Base-by-base conservation (phyloP, 2,888 invertebrate genomes). In the Agapetus fuscipes region DNA sequence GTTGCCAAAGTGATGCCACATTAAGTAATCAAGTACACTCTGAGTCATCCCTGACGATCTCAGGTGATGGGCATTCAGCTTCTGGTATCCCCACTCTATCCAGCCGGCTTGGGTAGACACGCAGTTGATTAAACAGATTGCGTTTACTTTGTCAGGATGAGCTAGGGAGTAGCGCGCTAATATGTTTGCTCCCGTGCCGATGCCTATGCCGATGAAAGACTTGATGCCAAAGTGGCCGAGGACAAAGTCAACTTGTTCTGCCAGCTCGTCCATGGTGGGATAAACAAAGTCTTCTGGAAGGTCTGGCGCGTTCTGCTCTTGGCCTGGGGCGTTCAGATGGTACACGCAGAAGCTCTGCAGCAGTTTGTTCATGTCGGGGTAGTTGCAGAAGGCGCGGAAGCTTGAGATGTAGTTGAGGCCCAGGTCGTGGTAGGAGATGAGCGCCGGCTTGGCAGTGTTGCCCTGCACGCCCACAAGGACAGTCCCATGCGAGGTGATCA, bases 31-130 rank as follows among this genome's bases (percentile, higher is more conserved):
- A 49, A 93, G 71, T 3, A 91, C 90, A 39, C 90, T 83, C 58
- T 91, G 89, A 35, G 90, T 91, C 89, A 91, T 89, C 36, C 90
- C 91, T 57, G 83, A 87, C 14, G 86, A 82, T 50, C 87, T 76
- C 49, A 93, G 71, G 65, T 90, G 84, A 51, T 89, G 76, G 7
- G 88, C 83, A 61, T 93, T 93, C 54, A 96, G 77, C 71, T 97
- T 98, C 67, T 98, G 96, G 61, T 97, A 97, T 29, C 94, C 90
- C 97, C 97, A 98, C 64, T 98, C 98, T 48, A 95, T 89, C 98
- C 98, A 98, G 11, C 97, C 95, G 11, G 95, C 85, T 57, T 84
- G 84, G 43, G 89, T 89, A 15, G 93, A 90, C 6, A 87, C 83
- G 58, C 94, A 90, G 62, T 98, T 98, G 53, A 98, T 80, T 52